phyloP scores from a whole-genome alignment of 2,113 vertebrate species.

The Prochilodus magdalenae region DNA sequence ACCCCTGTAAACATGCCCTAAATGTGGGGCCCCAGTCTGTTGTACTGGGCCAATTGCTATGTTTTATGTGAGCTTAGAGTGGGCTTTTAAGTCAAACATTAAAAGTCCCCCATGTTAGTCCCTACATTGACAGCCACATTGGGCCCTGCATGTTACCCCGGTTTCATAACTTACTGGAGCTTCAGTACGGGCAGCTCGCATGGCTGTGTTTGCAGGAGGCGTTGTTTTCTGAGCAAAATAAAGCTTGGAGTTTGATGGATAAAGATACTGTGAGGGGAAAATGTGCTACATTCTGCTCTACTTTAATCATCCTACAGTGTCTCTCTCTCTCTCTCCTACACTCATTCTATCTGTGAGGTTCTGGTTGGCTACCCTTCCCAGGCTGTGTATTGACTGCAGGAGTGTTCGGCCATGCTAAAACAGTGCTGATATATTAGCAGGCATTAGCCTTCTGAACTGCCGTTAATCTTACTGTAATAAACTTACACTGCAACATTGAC shows the following conservation, averaged over 20 bases:
- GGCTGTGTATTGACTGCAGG: conserved; percentile 70
- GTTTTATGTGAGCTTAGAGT: too few relatives aligned
- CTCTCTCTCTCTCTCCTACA: neutral
- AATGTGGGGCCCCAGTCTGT: too few relatives aligned
- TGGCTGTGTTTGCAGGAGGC: too few relatives aligned
- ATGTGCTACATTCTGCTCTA: neutral
- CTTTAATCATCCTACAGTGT: conserved; percentile 52
- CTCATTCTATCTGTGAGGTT: neutral
- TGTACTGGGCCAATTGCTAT: too few relatives aligned
- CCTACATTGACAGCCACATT: too few relatives aligned
- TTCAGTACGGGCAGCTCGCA: too few relatives aligned
- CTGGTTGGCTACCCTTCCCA: conserved; percentile 35
- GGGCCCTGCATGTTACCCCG: too few relatives aligned
- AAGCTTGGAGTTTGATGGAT: neutral
- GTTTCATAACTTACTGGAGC: too few relatives aligned
- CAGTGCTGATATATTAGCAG: conserved; percentile 71
- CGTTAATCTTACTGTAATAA: conserved; percentile 76
- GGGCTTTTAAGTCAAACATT: too few relatives aligned
- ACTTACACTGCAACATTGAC: conserved; percentile 66
- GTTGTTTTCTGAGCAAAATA: neutral
- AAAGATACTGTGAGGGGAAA: neutral
- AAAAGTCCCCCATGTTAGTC: too few relatives aligned
- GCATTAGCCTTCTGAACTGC: conserved; percentile 75
- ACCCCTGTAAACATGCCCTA: too few relatives aligned
- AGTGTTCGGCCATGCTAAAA: conserved; percentile 71